Conservation (phyloP, 1,140 invertebrate genomes). For the Drosophila santomea region DNA sequence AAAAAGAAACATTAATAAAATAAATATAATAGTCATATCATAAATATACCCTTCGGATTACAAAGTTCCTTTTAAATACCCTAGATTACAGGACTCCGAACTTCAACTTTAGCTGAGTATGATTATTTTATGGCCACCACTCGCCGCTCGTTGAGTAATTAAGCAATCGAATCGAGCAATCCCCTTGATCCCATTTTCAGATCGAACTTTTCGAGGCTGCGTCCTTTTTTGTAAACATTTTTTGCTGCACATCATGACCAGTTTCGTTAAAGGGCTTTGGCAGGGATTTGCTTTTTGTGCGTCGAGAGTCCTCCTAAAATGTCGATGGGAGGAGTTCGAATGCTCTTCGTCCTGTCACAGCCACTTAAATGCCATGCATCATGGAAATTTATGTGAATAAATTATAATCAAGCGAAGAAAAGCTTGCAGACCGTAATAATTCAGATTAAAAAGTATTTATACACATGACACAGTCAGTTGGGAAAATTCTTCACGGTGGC, state of each 20-base stretch:
- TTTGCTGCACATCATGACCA: slow-evolving; percentile 11
- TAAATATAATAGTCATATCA: no score
- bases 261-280: slow-evolving; percentile 15
- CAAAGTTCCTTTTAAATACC: neutral
- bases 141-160: slow-evolving; percentile 33
- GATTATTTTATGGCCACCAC: neutral
- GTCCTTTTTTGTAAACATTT: slow-evolving; percentile 26
- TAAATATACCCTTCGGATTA: no score
- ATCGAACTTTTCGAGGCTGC: slow-evolving; percentile 36
- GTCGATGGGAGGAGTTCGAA: slow-evolving; percentile 35
- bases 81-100: no score
- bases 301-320: slow-evolving; percentile 28
- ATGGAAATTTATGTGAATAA: slow-evolving; percentile 77
- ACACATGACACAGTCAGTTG: slow-evolving; percentile 53
- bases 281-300: slow-evolving; percentile 15
- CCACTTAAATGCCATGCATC: slow-evolving; percentile 77
- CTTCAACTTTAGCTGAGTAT: neutral
- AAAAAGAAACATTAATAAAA: no score
- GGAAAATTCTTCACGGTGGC: neutral
- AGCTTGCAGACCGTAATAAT: slow-evolving; percentile 65
- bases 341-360: slow-evolving; percentile 53
- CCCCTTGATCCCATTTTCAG: slow-evolving; percentile 45
- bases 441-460: slow-evolving; percentile 80
- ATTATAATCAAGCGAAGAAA: slow-evolving; percentile 66
- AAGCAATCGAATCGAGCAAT: slow-evolving; percentile 37